Base-by-base conservation (phyloP, 53 echinoderm and acorn worm species). In the Mesocentrotus franciscanus region DNA sequence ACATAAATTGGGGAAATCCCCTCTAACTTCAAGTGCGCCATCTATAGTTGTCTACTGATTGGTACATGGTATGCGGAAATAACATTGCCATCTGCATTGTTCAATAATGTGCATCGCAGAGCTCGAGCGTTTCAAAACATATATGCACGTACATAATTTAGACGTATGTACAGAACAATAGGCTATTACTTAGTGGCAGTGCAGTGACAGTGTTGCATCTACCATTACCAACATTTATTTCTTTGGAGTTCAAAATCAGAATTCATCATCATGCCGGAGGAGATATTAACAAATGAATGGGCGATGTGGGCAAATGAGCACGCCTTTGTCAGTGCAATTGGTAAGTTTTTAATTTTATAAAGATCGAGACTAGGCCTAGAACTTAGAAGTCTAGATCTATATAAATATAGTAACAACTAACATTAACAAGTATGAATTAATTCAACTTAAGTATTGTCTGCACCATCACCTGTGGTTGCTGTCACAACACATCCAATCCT, bases 241-340 rank as follows among this genome's bases (percentile, higher is more conserved):
- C 74, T 27, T 30, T 9, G 12, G 32, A 30, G 74, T 22, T 0
- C 74, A 32, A 74, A 74, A 30, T 74, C 32, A 74, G 32, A 74
- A 74, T 74, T 81, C 81, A 58, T 27, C 60, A 90, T 64, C 49
- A 92, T 92, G 92, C 71, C 92, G 24, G 71, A 56, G 24, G 26
- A 70, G 29, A 70, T 56, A 24, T 10, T 66, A 10, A 92, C 92
- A 27, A 94, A 96, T 59, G 99, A 99, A 92, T 99, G 99, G 99
- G 97, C 97, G 32, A 99, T 99, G 99, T 99, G 99, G 99, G 99
- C 98, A 55, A 99, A 99, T 83, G 99, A 99, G 60, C 99, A 99
- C 35, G 98, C 97, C 71, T 98, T 98, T 87, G 94, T 96, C 42
- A 99, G 99, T 95, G 97, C 97, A 79, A 58, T 98, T 17, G 95